Evolutionary conservation across 92 coral and sea anemone genomes (phyloP).

Genomic region (Phymanthus crucifer): DNA sequence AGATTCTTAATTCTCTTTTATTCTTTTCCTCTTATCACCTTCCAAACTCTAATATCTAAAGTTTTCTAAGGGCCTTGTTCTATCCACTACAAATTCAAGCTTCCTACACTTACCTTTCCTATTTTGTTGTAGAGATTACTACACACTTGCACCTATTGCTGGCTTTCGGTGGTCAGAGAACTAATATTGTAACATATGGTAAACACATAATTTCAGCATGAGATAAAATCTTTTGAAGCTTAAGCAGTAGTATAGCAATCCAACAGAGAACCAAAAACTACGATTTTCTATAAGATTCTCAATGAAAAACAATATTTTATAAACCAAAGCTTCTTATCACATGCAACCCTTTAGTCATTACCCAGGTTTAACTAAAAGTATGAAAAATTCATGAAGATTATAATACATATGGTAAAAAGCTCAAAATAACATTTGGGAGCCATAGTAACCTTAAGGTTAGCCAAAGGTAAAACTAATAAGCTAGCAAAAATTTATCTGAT

Average conservation of each 20-base stretch:
- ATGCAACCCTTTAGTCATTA: neutral
- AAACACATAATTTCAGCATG: conserved; percentile 38
- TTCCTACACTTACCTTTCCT: conserved; percentile 9
- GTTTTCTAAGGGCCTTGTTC: neutral
- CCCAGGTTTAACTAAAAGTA: neutral
- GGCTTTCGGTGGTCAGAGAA: neutral
- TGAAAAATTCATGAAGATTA: conserved; percentile 12
- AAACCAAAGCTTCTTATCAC: neutral
- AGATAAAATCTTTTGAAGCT: conserved; percentile 27
- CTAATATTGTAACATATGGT: conserved; percentile 27
- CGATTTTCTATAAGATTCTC: neutral
- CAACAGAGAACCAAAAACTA: conserved; percentile 4
- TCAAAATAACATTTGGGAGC: conserved; percentile 46
- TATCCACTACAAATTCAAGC: neutral
- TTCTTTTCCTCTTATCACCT: neutral
- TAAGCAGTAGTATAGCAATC: conserved; percentile 13
- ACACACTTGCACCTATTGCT: neutral
- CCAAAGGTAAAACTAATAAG: neutral
- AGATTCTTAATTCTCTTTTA: neutral
- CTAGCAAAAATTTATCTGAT: conserved; percentile 1
- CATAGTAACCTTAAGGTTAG: conserved; percentile 30
- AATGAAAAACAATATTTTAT: neutral
- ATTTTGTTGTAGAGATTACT: neutral
- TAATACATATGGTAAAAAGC: conserved; percentile 36
- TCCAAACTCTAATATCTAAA: neutral